phyloP scores from a whole-genome alignment of 2,113 vertebrate species.

The Rattus norvegicus region GRCr8 NC_086022.1:23403001-23403500 shows the following conservation, averaged over 20 bases:
- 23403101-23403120: constrained; percentile 56
- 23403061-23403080: constrained; percentile 67
- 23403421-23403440: neutral
- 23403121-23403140: constrained; percentile 69
- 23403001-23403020: constrained; percentile 78
- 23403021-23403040: constrained; percentile 66
- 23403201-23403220: neutral
- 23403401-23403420: neutral
- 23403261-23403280: constrained; percentile 14
- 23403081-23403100: constrained; percentile 79
- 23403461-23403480: constrained; percentile 79
- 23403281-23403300: constrained; percentile 40
- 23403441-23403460: constrained; percentile 60
- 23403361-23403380: constrained; percentile 51
- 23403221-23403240: constrained; percentile 38
- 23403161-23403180: constrained; percentile 23
- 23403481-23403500: constrained; percentile 78
- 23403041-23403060: constrained; percentile 66
- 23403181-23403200: constrained; percentile 15
- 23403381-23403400: neutral
- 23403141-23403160: constrained; percentile 57
- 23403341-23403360: constrained; percentile 39
- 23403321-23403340: constrained; percentile 38
- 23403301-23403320: neutral
- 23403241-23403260: constrained; percentile 19